phyloP scores from a whole-genome alignment of 2,888 invertebrate genomes.

The Zootermopsis nevadensis region DNA sequence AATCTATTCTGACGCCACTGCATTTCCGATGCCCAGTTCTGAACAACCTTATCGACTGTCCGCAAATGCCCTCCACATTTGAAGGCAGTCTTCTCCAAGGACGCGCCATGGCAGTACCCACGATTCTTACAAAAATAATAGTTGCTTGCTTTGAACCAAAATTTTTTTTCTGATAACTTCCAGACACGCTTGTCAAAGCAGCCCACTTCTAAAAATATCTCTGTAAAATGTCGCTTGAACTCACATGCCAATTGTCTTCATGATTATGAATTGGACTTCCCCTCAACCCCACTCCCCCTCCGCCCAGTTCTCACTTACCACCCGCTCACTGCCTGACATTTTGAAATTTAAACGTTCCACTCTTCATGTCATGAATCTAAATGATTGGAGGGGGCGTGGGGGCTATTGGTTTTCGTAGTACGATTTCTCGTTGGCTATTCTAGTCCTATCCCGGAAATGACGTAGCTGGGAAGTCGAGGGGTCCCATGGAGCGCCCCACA shows the following conservation, averaged over 20 bases:
- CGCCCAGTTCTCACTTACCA: neutral
- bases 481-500: neutral
- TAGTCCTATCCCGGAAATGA: neutral
- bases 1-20: too few relatives aligned
- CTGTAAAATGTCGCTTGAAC: neutral
- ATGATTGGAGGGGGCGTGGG: neutral
- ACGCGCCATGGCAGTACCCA: too few relatives aligned
- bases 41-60: too few relatives aligned
- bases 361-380: too few relatives aligned
- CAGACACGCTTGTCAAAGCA: neutral
- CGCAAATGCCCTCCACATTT: too few relatives aligned
- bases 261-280: neutral
- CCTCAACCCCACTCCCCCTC: neutral
- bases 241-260: neutral
- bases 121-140: too few relatives aligned
- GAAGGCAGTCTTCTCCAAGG: too few relatives aligned
- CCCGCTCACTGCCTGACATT: neutral
- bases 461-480: neutral
- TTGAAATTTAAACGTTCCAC: neutral
- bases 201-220: neutral
- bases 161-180: too few relatives aligned
- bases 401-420: neutral
- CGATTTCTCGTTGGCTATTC: neutral
- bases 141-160: too few relatives aligned
- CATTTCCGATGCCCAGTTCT: too few relatives aligned